Percentiles rank a stretch among this genome's conserved stretches.
phyloP scores from a whole-genome alignment of 2,113 vertebrate species.

The Zosterops japonicus region DNA sequence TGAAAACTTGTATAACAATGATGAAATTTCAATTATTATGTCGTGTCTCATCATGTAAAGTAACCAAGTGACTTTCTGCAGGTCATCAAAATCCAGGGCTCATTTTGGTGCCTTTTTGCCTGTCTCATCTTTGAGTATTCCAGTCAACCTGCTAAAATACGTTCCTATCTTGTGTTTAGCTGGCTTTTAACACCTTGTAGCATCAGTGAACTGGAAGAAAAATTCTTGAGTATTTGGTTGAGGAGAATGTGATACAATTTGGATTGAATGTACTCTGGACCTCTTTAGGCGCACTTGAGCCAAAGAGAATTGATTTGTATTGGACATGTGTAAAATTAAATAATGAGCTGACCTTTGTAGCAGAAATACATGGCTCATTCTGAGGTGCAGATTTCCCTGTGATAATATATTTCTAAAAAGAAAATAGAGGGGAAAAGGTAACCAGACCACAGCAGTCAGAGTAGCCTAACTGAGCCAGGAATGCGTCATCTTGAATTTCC shows the following conservation, averaged over 20 bases:
- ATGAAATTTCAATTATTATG: background rate
- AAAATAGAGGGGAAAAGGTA: conserved; percentile 22
- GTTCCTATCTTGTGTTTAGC: background rate
- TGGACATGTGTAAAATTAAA: conserved; percentile 37
- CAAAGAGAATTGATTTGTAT: conserved; percentile 33
- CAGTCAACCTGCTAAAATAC: background rate
- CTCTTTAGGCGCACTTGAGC: background rate
- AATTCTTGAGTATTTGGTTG: background rate
- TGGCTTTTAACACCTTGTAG: background rate
- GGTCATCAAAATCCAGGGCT: background rate
- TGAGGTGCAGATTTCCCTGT: conserved; percentile 29
- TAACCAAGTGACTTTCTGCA: background rate
- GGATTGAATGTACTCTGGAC: background rate
- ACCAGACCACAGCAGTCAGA: conserved; percentile 30
- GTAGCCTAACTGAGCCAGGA: conserved; percentile 26
- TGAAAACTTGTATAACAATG: background rate
- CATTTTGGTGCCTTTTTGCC: background rate
- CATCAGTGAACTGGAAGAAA: background rate
- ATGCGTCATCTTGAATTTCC: conserved; percentile 17
- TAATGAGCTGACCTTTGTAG: conserved; percentile 41
- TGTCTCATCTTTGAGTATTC: background rate
- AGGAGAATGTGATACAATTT: conserved; percentile 10
- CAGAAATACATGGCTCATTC: conserved; percentile 22
- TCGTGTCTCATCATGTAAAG: background rate
- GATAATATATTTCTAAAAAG: conserved; percentile 40